Conservation (phyloP, 2,797 vertebrate species). For the Acanthiza pusilla region DNA sequence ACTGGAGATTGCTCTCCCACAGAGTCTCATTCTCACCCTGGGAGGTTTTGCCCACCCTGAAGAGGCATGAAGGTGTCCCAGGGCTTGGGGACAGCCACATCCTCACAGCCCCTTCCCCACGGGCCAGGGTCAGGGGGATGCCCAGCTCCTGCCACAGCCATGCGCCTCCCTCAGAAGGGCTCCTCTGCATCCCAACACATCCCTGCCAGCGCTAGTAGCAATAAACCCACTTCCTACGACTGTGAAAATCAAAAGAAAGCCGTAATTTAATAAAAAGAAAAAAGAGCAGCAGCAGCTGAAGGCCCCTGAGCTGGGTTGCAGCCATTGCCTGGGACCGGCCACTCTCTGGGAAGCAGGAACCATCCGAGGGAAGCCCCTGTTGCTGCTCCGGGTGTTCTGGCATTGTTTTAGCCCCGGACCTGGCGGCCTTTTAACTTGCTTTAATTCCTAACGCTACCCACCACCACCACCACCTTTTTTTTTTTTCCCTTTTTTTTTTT, state of each 20-base stretch:
- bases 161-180: accelerated
- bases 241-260: neutral
- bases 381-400: neutral
- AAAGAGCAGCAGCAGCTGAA: neutral
- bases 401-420: neutral
- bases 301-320: neutral
- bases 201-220: neutral
- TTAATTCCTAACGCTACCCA: neutral
- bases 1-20: neutral
- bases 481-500: neutral
- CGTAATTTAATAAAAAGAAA: neutral
- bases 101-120: neutral
- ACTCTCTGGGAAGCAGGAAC: neutral
- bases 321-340: neutral
- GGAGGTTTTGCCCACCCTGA: neutral
- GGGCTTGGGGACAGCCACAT: neutral
- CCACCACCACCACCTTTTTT: too few relatives aligned
- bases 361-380: neutral
- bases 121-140: neutral
- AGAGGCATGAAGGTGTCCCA: neutral
- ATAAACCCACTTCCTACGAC: neutral
- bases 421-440: neutral
- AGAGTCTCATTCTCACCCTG: neutral
- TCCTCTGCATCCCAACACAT: neutral
- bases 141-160: neutral